phyloP scores from a whole-genome alignment of 2,797 vertebrate genomes.

The Intellagama lesueurii region DNA sequence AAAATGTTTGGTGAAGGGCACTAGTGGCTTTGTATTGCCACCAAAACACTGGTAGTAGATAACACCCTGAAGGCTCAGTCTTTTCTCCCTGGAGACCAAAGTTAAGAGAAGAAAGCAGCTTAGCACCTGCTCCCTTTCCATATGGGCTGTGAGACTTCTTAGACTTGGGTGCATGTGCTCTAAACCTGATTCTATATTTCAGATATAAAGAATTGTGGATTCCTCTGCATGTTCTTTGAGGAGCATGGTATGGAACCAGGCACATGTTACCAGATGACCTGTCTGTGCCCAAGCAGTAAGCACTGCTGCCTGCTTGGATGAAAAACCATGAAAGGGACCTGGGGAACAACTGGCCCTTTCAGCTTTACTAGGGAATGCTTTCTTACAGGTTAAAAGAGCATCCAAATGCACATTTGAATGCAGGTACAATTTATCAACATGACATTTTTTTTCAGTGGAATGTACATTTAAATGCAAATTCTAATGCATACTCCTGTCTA shows the following conservation, averaged over 20 bases:
- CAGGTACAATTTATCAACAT: background rate
- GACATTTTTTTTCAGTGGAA: background rate
- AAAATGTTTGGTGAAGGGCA: background rate
- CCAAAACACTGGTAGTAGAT: background rate
- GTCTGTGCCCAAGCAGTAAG: background rate
- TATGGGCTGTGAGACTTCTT: background rate
- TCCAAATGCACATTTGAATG: background rate
- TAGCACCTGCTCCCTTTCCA: background rate
- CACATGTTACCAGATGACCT: background rate
- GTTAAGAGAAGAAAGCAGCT: background rate
- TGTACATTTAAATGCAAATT: background rate
- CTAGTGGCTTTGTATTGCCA: background rate
- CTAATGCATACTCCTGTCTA: background rate
- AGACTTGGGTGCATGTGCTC: background rate
- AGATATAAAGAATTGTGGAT: background rate
- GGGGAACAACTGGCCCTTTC: no score
- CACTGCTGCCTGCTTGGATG: background rate
- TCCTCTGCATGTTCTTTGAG: background rate
- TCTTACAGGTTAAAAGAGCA: no score
- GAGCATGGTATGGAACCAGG: background rate
- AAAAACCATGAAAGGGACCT: background rate
- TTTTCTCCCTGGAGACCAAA: background rate
- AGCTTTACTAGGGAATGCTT: no score
- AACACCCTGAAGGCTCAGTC: background rate
- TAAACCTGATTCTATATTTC: background rate